Evolutionary conservation across 2,888 invertebrate genomes (phyloP), one percentile per base, ranked within the genome.

Genomic region (Drosophila greeni): DNA sequence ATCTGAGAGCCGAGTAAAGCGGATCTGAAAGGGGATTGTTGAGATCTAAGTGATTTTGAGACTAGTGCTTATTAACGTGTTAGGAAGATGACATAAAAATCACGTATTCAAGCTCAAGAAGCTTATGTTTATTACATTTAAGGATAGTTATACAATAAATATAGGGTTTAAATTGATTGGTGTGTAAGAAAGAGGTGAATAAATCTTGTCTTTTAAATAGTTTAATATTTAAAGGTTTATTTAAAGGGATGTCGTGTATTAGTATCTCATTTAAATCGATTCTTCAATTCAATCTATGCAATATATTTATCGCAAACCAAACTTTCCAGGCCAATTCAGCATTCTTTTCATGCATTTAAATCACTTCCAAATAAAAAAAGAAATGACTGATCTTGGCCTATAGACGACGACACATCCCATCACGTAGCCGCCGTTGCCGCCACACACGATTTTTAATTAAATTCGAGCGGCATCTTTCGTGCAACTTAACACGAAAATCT

Each of bases 401-500:
- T 14, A 29, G 45, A 45, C 45, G 45, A 29, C 29, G 14, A 11
- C 18, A 54, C 29, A 45, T 18, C 24, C 12, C 55, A 26, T 47
- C 62, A 29, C 16, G 34, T 40, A 3, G 5, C 39, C 14, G 1
- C 20, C 7, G n/a, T 14, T 14, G 24, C 12, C 23, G 29, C 18
- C 33, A 42, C 34, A 49, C 29, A 61, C 49, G 34, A 55, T 60
- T 72, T 84, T 84, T 80, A 82, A 84, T 82, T 84, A 82, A 84
- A 82, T 74, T 76, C 49, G 48, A 36, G 56, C 70, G 68, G 66
- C 70, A 73, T 70, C 59, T 61, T 64, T 42, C 64, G 48, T 65
- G 67, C 70, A 80, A 74, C 75, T 84, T 74, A 74, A 75, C 85
- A 45, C 83, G 70, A 70, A 80, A 80, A 75, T 75, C 81, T 72